Base-by-base conservation (phyloP, 2,888 invertebrate species). In the Chymomyza caudatula region DNA sequence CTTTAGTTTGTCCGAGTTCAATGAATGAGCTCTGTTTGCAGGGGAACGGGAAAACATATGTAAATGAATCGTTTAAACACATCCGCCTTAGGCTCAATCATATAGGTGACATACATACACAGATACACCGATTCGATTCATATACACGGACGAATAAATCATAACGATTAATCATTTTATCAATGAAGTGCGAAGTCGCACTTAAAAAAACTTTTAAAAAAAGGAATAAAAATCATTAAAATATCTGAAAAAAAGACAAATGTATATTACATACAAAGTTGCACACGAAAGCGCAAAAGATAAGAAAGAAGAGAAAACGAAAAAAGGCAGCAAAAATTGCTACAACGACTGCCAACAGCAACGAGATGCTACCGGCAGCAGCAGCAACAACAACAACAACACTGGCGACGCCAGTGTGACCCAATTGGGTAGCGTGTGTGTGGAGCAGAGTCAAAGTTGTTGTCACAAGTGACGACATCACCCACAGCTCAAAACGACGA, bases 91-190 rank as follows among this genome's bases (percentile, higher is more conserved):
- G 70, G 84, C 85, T 65, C 65, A 67, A 74, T 66, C 66, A 69
- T 69, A 71, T 71, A 69, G 65, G 58, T 77, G 67, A 76, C 76
- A 76, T 52, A 80, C 55, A 70, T 60, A 63, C 29, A 52, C 56
- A 25, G 11, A n/a, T n/a, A n/a, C n/a, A n/a, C n/a, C n/a, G n/a
- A n/a, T n/a, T n/a, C n/a, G n/a, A n/a, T n/a, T n/a, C n/a, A 44
- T 44, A 19, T 5, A 53, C 51, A 65, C 49, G 52, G 23, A 57
- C 59, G 64, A 55, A 71, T 69, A 70, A 78, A 80, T 73, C 74
- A 84, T 67, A 70, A 76, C 73, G 78, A 78, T 86, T 84, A 82
- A 78, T 84, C 82, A 86, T 78, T 86, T 86, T 86, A 82, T 86
- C 84, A 82, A 86, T 84, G 86, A 84, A 80, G 78, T 85, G 86